phyloP scores from a whole-genome alignment of 2,888 invertebrate genomes.

The Meteorus cinctellus region DNA sequence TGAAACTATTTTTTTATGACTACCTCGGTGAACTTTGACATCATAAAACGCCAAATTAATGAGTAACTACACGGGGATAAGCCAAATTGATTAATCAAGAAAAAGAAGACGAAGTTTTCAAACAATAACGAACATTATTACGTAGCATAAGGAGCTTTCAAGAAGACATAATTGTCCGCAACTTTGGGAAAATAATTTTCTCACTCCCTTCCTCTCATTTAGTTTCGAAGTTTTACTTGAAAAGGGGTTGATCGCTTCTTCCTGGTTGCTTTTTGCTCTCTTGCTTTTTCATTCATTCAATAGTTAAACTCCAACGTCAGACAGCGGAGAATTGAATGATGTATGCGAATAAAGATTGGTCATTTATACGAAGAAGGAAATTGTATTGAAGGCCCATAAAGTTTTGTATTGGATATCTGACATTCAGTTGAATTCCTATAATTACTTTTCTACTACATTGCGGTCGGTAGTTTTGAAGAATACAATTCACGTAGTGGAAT shows the following conservation, averaged over 20 bases:
- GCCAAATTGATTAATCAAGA: constrained; percentile 20
- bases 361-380: not conserved
- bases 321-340: not conserved
- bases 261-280: not conserved
- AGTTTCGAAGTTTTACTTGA: not conserved
- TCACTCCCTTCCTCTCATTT: not conserved
- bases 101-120: constrained; percentile 4
- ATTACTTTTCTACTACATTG: not conserved
- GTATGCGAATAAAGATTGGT: not conserved
- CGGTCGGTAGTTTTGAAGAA: too few relatives aligned
- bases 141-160: constrained; percentile 26
- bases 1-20: not conserved
- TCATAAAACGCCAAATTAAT: constrained; percentile 5
- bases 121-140: constrained; percentile 22
- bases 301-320: not conserved
- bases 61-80: not conserved
- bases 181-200: constrained; percentile 26
- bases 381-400: not conserved
- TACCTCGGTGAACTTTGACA: not conserved
- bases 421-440: not conserved
- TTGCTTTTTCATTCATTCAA: not conserved
- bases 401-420: not conserved
- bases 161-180: constrained; percentile 29
- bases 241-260: constrained; percentile 2
- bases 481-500: too few relatives aligned